phyloP scores from a whole-genome alignment of 2,113 vertebrate species.

The Dunckerocampus dactyliophorus region DNA sequence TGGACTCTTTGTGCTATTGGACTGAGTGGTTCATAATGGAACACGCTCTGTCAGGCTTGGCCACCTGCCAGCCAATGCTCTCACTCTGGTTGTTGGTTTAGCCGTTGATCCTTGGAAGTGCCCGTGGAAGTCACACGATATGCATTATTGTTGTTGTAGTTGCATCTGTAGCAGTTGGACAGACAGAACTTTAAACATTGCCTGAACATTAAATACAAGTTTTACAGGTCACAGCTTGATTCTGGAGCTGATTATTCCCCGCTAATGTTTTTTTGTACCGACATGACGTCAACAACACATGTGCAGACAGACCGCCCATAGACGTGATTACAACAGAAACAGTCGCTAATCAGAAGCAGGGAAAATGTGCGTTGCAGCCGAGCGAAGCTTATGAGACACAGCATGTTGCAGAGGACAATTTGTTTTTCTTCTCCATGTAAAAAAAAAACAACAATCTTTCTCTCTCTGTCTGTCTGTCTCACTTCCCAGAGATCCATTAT shows the following conservation, averaged over 20 bases:
- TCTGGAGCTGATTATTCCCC: neutral
- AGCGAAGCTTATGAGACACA: neutral
- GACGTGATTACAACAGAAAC: neutral
- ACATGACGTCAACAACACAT: neutral
- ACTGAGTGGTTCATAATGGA: constrained; percentile 52
- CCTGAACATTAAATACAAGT: neutral
- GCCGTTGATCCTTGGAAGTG: constrained; percentile 66
- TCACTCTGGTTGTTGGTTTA: constrained; percentile 63
- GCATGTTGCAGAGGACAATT: neutral
- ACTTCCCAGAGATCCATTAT: neutral
- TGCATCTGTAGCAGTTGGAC: neutral
- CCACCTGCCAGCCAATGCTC: constrained; percentile 50
- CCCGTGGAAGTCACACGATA: constrained; percentile 15
- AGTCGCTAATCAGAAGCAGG: constrained; percentile 2
- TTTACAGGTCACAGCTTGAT: neutral
- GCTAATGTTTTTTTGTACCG: neutral
- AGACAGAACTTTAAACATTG: neutral
- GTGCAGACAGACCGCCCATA: neutral
- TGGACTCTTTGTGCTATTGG: constrained; percentile 43
- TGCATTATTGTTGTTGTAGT: neutral
- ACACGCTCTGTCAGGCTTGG: constrained; percentile 52
- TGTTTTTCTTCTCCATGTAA: neutral
- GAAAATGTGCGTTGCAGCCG: neutral
- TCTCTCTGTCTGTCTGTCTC: too few relatives aligned
- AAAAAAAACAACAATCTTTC: neutral